phyloP scores from a whole-genome alignment of 2,113 vertebrate species.

The Aegotheles bennettii region DNA sequence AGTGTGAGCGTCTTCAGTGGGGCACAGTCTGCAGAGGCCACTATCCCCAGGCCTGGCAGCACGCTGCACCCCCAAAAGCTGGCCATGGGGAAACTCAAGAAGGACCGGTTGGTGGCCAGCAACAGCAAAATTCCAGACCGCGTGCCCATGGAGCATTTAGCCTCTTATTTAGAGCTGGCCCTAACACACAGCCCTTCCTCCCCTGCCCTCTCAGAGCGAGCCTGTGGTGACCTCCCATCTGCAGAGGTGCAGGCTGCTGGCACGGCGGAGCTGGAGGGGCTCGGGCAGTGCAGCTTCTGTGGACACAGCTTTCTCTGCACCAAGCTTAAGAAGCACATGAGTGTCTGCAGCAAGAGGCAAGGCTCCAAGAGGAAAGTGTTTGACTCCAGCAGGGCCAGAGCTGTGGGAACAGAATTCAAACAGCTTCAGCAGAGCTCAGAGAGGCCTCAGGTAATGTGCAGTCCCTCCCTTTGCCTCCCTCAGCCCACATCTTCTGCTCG shows the following conservation, averaged over 20 bases:
- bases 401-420: conserved; percentile 80
- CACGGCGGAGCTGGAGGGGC: not conserved
- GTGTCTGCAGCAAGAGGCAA: conserved; percentile 75
- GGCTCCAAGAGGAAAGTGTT: conserved; percentile 76
- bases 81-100: conserved; percentile 46
- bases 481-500: not conserved
- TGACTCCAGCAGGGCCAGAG: conserved; percentile 76
- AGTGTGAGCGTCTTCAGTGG: not conserved
- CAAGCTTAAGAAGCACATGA: conserved; percentile 78
- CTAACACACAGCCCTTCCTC: not conserved
- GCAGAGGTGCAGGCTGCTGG: not conserved
- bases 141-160: not conserved
- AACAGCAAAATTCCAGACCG: conserved; percentile 41
- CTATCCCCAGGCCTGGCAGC: not conserved
- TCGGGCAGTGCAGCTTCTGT: conserved; percentile 77
- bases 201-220: not conserved
- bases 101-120: conserved; percentile 38
- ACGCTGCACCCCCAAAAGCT: not conserved
- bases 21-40: not conserved
- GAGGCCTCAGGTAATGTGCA: conserved; percentile 71
- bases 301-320: conserved; percentile 71
- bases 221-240: not conserved
- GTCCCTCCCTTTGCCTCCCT: not conserved
- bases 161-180: not conserved
- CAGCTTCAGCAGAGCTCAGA: conserved; percentile 65